Evolutionary conservation across 2,113 vertebrate genomes (phyloP), one percentile per base, ranked within the genome.

Genomic region (Microtus ochrogaster): DNA sequence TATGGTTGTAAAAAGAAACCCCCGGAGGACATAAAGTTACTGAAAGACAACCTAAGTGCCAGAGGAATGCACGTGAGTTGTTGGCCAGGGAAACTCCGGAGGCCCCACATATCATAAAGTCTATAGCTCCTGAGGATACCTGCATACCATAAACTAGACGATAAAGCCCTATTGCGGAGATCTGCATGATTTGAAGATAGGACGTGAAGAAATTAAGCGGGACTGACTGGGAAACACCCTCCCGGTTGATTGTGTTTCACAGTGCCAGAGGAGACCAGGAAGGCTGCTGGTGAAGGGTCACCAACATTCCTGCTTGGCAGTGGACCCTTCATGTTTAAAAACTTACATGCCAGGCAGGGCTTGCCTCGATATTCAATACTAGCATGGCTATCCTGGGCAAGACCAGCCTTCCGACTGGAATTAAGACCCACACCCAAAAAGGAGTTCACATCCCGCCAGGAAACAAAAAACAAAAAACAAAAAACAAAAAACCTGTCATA

Each of bases 401-500:
- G 36, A 82, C 21, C 11, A 61, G 36, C n/a, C 36, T 39, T 82
- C 36, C 7, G 24, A 28, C 6, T 16, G 36, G n/a, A 82, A 61
- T 61, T 82, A 39, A 28, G 36, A 2, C 22, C 12, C 12, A 6
- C 0, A 61, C 13, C 79, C 11, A 39, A 39, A 28, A n/a, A 61
- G 55, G 36, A 82, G 12, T 61, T 39, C 2, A 39, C 22, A 39
- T 82, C 5, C 39, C 39, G 22, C 22, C 79, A 82, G 12, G 22
- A 61, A 6, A 61, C 39, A 39, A 61, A 26, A 26, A 9, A 61
- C 3, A 61, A 61, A 61, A 82, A n/a, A n/a, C n/a, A n/a, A n/a
- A n/a, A n/a, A n/a, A n/a, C n/a, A n/a, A n/a, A 16, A 26, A 61
- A 61, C 4, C 3, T 4, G 0, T 26, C 11, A 0, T 12, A 14